Evolutionary conservation across 1,140 invertebrate species (phyloP).

Genomic region (Ceratosolen solmsi): DNA sequence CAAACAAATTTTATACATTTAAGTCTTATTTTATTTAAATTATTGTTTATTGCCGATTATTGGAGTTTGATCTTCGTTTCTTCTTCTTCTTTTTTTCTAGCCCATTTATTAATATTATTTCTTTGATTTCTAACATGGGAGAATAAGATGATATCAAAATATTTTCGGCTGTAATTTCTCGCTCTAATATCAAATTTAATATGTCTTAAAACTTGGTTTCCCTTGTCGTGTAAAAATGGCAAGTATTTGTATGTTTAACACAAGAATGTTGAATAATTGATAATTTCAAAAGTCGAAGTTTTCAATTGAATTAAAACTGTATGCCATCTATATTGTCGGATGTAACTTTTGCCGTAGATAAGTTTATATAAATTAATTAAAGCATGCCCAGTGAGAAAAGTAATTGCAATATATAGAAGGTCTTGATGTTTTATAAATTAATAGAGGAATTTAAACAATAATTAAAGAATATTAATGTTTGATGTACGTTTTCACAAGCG

Average conservation of each 20-base stretch:
- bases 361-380: conserved; percentile 24
- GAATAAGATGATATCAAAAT: too few relatives aligned
- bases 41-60: conserved; percentile 22
- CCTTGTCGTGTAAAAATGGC: too few relatives aligned
- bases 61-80: neutral
- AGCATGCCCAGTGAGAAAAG: conserved; percentile 7
- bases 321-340: neutral
- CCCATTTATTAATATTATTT: neutral
- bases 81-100: neutral
- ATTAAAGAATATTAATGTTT: conserved; percentile 2
- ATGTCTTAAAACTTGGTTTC: too few relatives aligned
- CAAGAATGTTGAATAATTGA: too few relatives aligned
- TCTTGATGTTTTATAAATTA: neutral
- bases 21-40: neutral
- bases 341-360: conserved; percentile 7
- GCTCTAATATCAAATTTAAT: too few relatives aligned
- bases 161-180: too few relatives aligned
- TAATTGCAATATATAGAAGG: neutral
- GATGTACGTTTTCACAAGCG: neutral
- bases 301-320: neutral
- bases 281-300: too few relatives aligned
- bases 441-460: neutral
- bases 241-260: too few relatives aligned
- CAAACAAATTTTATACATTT: conserved; percentile 19
- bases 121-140: neutral